phyloP scores from a whole-genome alignment of 2,113 vertebrate species.

The Dinomys branickii region DNA sequence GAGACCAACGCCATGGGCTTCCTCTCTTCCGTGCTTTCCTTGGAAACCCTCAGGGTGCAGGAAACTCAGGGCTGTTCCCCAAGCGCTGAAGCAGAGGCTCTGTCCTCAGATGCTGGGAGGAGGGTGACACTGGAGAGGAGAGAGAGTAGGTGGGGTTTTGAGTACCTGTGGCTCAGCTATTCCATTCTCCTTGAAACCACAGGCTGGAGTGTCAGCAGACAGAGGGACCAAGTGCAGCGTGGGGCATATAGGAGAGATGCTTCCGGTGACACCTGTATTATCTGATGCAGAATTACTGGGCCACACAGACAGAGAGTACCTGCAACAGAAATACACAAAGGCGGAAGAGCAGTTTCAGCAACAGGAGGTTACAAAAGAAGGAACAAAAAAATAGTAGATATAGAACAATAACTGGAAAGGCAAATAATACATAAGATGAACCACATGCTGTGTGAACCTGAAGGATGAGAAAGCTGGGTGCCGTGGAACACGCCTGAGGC shows the following conservation, averaged over 20 bases:
- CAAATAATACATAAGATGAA: neutral
- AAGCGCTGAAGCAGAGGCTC: neutral
- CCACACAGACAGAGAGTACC: neutral
- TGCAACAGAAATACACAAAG: neutral
- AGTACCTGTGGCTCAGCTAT: neutral
- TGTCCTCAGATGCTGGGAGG: neutral
- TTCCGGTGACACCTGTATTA: neutral
- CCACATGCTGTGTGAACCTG: neutral
- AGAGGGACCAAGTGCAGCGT: neutral
- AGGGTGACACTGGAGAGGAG: neutral
- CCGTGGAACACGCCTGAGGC: neutral
- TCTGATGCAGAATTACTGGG: neutral
- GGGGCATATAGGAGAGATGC: neutral
- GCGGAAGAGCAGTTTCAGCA: neutral
- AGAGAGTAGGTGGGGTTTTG: neutral
- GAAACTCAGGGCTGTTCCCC: neutral
- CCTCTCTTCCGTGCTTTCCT: neutral
- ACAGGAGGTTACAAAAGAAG: neutral
- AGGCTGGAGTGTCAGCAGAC: neutral
- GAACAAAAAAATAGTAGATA: neutral
- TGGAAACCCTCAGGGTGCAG: neutral
- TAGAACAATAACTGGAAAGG: neutral
- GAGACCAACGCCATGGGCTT: neutral
- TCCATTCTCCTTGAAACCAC: neutral
- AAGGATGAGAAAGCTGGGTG: neutral